Evolutionary conservation across 1,140 invertebrate species (phyloP).

Genomic region (Bombus pascuorum): DNA sequence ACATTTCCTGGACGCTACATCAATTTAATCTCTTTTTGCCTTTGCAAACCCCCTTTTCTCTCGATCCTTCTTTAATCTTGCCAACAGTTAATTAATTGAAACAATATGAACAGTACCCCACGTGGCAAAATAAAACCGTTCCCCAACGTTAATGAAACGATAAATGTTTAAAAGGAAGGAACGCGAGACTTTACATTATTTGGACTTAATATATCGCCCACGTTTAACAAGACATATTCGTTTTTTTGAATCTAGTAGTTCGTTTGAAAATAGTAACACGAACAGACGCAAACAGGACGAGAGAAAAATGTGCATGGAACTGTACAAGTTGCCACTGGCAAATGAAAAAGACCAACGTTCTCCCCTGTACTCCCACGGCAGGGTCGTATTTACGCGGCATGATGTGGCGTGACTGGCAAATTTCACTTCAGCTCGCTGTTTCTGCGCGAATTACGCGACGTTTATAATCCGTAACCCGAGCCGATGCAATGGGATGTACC

Average conservation of each 20-base stretch:
- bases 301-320: background rate
- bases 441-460: slow-evolving; percentile 38
- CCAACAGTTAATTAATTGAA: slow-evolving; percentile 36
- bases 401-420: slow-evolving; percentile 48
- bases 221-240: too few relatives aligned
- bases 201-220: too few relatives aligned
- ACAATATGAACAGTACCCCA: background rate
- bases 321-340: too few relatives aligned
- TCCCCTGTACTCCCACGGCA: background rate
- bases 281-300: background rate
- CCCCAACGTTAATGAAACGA: background rate
- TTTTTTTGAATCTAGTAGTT: background rate
- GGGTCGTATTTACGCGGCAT: slow-evolving; percentile 24
- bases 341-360: background rate
- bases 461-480: slow-evolving; percentile 53
- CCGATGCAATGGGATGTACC: slow-evolving; percentile 8
- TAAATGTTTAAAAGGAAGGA: too few relatives aligned
- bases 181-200: too few relatives aligned
- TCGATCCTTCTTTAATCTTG: background rate
- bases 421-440: slow-evolving; percentile 29
- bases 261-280: background rate
- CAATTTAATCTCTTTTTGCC: slow-evolving; percentile 45
- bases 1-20: slow-evolving; percentile 28
- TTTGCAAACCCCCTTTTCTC: background rate
- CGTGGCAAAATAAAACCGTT: too few relatives aligned